Base-by-base conservation (phyloP, 2,888 invertebrate genomes). In the Caradrina clavipalpis region DNA sequence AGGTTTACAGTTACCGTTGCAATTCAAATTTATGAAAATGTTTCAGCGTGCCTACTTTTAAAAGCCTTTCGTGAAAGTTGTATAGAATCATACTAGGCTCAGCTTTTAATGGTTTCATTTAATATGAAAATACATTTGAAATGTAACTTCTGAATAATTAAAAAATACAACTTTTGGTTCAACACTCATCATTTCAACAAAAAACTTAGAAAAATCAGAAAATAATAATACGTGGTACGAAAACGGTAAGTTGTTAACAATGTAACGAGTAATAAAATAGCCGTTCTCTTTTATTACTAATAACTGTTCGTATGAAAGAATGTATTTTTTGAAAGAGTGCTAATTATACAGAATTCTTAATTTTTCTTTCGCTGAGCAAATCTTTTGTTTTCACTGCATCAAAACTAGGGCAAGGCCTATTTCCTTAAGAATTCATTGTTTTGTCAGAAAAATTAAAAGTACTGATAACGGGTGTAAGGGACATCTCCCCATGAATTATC, bases 1-100 rank as follows among this genome's bases (percentile, higher is more conserved):
- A 77, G 74, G 63, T 58, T 73, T 65, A 56, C 61, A 54, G 47
- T 49, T 19, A 73, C 62, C 47, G 59, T 77, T 76, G 79, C 79
- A 72, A 74, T 79, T 81, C 65, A 76, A 74, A 81, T 82, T 69
- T 80, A 81, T 82, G 72, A 66, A 73, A 83, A 76, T 69, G 42
- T 59, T 63, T 61, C 56, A 42, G n/a, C 22, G 35, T 22, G 45
- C 51, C 45, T 53, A 57, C 54, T 57, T 63, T 51, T 45, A 53
- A 57, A 61, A 45, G 45, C n/a, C 17, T 66, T 57, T 71, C 63
- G 58, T 73, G 39, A 54, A 63, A 61, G 22, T 62, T 77, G n/a
- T 60, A 64, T 61, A 54, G 53, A 61, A 47, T 49, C 17, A 50
- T 67, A 58, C 50, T 19, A 22, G 3, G 35, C 21, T 51, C 13